A percentile compares a stretch with the other conserved stretches of the same genome.
Evolutionary conservation across 1,140 invertebrate genomes (phyloP).

Genomic region (Ceratosolen solmsi): DNA sequence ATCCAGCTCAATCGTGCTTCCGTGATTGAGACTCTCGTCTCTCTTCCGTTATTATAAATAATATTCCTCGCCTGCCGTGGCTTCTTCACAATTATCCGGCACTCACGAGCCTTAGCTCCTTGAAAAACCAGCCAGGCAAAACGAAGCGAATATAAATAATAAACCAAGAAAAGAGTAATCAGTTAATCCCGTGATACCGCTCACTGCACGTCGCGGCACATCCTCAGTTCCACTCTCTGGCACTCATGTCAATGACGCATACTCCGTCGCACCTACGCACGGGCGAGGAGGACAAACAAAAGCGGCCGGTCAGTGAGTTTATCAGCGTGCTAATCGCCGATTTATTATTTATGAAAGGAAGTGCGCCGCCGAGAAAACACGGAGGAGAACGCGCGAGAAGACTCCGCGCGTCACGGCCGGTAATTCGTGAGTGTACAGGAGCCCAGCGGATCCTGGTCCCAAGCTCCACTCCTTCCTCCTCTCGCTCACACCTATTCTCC

Average conservation of each 20-base stretch:
- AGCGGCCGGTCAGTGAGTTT: too few relatives aligned
- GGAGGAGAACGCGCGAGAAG: not conserved
- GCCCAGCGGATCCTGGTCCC: slow-evolving; percentile 45
- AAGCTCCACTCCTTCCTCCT: not conserved
- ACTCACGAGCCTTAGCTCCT: too few relatives aligned
- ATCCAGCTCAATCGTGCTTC: slow-evolving; percentile 73
- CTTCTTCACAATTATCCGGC: too few relatives aligned
- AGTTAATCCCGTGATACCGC: not conserved
- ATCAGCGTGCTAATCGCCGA: slow-evolving; percentile 8
- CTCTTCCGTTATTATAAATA: not conserved
- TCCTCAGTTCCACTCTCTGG: slow-evolving; percentile 32
- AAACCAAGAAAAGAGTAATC: too few relatives aligned
- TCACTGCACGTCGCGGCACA: slow-evolving; percentile 14
- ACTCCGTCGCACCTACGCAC: not conserved
- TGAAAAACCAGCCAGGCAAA: too few relatives aligned
- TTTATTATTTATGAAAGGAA: not conserved
- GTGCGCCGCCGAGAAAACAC: not conserved
- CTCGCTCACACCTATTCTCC: not conserved
- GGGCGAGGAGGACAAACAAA: too few relatives aligned
- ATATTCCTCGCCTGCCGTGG: too few relatives aligned
- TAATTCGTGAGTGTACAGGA: slow-evolving; percentile 46
- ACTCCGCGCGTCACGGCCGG: slow-evolving; percentile 45
- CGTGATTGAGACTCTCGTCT: slow-evolving; percentile 68
- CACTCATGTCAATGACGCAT: not conserved
- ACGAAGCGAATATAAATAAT: too few relatives aligned